Evolutionary conservation across 1,140 invertebrate genomes (phyloP).

Genomic region (Cydia amplana): DNA sequence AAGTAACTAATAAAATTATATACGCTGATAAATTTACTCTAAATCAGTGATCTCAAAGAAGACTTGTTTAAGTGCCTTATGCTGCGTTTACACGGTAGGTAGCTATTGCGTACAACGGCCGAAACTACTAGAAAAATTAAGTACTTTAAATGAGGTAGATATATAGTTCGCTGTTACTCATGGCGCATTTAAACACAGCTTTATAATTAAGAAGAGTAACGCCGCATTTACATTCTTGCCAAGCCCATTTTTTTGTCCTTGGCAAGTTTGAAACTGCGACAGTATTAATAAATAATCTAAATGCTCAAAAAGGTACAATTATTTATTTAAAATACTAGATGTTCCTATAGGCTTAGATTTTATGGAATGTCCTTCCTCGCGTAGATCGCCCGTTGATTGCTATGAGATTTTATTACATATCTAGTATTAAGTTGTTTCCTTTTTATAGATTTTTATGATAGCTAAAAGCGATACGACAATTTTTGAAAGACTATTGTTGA

Average conservation of each 20-base stretch:
- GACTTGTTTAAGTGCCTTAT: not conserved
- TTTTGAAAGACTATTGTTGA: constrained; percentile 69
- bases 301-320: constrained; percentile 1
- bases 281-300: not conserved
- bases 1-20: not conserved
- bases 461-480: constrained; percentile 72
- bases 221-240: constrained; percentile 2
- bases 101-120: not conserved
- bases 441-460: constrained; percentile 61
- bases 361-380: constrained; percentile 22
- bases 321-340: not conserved
- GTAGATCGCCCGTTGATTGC: constrained; percentile 34
- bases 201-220: not conserved
- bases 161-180: not conserved
- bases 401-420: constrained; percentile 47
- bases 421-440: constrained; percentile 44
- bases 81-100: not conserved
- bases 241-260: not conserved
- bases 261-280: not conserved
- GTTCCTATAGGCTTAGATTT: not conserved
- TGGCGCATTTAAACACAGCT: not conserved
- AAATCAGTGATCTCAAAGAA: constrained; percentile 16
- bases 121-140: no score
- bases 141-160: no score
- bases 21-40: constrained; percentile 6